These are phyloP conservation scores for Micropoecilia bifurca DNA, from an alignment of 2,797 vertebrate species.

Conservation along the genomic window DNA sequence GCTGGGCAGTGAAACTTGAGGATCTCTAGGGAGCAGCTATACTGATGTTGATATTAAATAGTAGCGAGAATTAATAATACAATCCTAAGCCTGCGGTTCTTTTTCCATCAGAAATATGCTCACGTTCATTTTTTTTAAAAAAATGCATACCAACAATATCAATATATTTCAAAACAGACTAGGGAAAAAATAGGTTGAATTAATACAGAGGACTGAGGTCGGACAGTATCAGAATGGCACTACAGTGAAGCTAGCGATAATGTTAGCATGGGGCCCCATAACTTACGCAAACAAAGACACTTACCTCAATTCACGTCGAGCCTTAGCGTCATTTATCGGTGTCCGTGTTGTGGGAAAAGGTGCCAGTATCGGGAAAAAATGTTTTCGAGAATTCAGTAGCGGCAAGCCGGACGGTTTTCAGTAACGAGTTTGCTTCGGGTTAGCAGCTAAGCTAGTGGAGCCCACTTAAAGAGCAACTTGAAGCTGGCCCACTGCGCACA, in stretches of 20 bases:
- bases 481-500: conserved; percentile 64
- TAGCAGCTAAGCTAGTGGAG: conserved; percentile 61
- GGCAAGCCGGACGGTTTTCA: conserved; percentile 19
- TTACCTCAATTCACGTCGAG: conserved; percentile 47
- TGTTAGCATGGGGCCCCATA: conserved; percentile 58
- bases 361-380: conserved; percentile 1
- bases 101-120: accelerated
- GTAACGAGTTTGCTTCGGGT: conserved; percentile 31
- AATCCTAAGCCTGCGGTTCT: neutral
- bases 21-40: neutral
- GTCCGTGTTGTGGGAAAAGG: conserved; percentile 23
- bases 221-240: conserved; percentile 37
- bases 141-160: accelerated
- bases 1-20: neutral
- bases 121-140: neutral
- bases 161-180: accelerated
- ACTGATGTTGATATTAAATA: conserved; percentile 35
- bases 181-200: neutral
- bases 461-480: conserved; percentile 57
- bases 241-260: conserved; percentile 42
- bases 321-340: conserved; percentile 19
- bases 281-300: conserved; percentile 52
- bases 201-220: neutral
- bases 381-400: conserved; percentile 15
- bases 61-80: conserved; percentile 1